Conservation (phyloP, 2,113 vertebrate genomes). For the Dermatemys mawii region DNA sequence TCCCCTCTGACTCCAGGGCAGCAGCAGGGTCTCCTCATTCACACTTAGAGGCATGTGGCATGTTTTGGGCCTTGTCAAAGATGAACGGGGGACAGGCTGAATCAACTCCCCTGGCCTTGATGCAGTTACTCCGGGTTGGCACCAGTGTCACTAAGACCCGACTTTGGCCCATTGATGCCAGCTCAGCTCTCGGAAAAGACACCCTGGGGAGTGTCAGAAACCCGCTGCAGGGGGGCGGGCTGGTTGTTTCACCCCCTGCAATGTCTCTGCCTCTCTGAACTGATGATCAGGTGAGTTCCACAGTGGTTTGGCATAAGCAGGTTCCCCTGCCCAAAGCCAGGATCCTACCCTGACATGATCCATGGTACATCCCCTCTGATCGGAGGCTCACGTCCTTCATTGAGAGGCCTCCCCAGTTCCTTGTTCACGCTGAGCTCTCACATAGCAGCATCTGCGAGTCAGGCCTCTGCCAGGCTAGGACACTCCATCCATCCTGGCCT, state of each 20-base stretch:
- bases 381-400: background rate
- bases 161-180: background rate
- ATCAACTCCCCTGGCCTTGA: too few relatives aligned
- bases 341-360: too few relatives aligned
- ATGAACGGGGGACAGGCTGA: too few relatives aligned
- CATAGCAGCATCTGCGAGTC: background rate
- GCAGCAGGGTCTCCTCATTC: background rate
- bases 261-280: too few relatives aligned
- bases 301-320: background rate
- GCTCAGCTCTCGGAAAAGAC: background rate
- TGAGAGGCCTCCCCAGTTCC: background rate
- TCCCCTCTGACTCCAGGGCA: too few relatives aligned
- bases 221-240: too few relatives aligned
- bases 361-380: background rate
- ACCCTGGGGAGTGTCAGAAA: background rate
- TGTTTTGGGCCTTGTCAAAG: background rate
- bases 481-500: background rate
- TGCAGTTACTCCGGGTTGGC: background rate
- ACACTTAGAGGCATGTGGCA: too few relatives aligned
- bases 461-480: background rate
- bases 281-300: background rate
- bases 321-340: background rate
- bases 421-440: background rate
- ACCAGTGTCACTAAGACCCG: background rate
- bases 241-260: too few relatives aligned